These are phyloP conservation scores for Zygothrica quintamaculata DNA, from an alignment of 2,888 invertebrate genomes.

Conservation along the genomic window DNA sequence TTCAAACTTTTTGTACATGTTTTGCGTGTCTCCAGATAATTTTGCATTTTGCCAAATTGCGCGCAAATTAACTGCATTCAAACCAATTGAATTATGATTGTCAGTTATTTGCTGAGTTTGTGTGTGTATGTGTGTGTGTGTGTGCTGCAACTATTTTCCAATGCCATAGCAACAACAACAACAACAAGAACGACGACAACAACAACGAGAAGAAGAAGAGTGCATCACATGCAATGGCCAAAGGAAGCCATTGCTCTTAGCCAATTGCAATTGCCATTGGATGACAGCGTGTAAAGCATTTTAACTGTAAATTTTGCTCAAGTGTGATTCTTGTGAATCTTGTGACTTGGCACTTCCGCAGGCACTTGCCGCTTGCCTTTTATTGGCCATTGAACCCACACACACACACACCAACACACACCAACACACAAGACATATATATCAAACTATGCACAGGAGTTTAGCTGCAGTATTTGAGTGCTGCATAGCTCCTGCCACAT, in stretches of 20 bases:
- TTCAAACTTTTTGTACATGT: constrained; percentile 8
- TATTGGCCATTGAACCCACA: constrained; percentile 33
- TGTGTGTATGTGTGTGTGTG: no score
- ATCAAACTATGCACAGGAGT: no score
- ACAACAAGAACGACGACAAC: not conserved
- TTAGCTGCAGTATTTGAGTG: not conserved
- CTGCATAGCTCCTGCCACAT: constrained; percentile 11
- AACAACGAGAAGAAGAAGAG: not conserved
- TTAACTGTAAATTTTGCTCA: constrained; percentile 37
- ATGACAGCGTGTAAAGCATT: constrained; percentile 35
- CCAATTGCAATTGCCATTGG: constrained; percentile 3
- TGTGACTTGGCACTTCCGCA: constrained; percentile 36
- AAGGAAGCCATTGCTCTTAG: constrained; percentile 33
- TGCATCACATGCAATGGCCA: constrained; percentile 24
- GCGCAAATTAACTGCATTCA: constrained; percentile 47
- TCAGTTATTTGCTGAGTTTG: constrained; percentile 23
- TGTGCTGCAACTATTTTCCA: constrained; percentile 10
- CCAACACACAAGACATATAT: no score
- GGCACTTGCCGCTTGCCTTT: not conserved
- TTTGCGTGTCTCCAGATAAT: constrained; percentile 49
- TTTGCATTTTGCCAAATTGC: constrained; percentile 36
- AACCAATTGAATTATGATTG: constrained; percentile 54
- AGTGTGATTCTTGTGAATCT: constrained; percentile 27
- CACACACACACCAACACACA: not conserved
- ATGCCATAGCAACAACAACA: constrained; percentile 8